Percentiles rank a stretch among this genome's conserved stretches.
phyloP scores from a whole-genome alignment of 2,113 vertebrate genomes.

The Labrus mixtus region DNA sequence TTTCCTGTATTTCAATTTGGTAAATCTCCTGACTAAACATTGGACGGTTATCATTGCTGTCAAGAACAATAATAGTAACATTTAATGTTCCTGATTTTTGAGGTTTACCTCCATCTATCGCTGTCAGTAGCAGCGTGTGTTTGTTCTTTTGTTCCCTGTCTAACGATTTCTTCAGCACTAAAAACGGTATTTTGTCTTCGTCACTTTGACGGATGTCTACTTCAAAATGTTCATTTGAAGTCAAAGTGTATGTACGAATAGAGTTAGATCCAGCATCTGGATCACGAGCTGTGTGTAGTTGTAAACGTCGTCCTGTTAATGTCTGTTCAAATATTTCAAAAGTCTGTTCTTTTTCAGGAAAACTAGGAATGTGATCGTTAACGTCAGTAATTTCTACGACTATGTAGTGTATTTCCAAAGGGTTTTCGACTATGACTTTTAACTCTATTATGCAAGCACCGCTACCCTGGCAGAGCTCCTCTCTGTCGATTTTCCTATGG shows the following conservation, averaged over 20 bases:
- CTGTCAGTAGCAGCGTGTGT: slow-evolving; percentile 45
- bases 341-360: slow-evolving; percentile 53
- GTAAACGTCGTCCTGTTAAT: slow-evolving; percentile 61
- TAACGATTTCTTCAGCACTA: slow-evolving; percentile 61
- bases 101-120: slow-evolving; percentile 74
- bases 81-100: slow-evolving; percentile 53
- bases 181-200: slow-evolving; percentile 62
- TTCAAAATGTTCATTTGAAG: slow-evolving; percentile 48
- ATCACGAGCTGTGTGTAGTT: slow-evolving; percentile 70
- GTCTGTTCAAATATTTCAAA: slow-evolving; percentile 71
- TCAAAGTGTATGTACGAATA: slow-evolving; percentile 68
- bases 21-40: slow-evolving; percentile 61
- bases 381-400: slow-evolving; percentile 73
- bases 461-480: slow-evolving; percentile 64
- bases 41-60: slow-evolving; percentile 73
- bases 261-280: slow-evolving; percentile 71
- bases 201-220: slow-evolving; percentile 49
- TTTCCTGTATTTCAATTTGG: slow-evolving; percentile 52
- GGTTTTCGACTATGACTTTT: slow-evolving; percentile 72
- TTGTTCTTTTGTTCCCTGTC: slow-evolving; percentile 66
- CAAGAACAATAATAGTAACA: slow-evolving; percentile 67
- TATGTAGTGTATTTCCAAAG: slow-evolving; percentile 78
- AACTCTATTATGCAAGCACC: slow-evolving; percentile 68
- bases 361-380: slow-evolving; percentile 72
- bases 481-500: slow-evolving; percentile 75